Base-by-base conservation (phyloP, 2,888 invertebrate species). In the Eubasilissa splendida region DNA sequence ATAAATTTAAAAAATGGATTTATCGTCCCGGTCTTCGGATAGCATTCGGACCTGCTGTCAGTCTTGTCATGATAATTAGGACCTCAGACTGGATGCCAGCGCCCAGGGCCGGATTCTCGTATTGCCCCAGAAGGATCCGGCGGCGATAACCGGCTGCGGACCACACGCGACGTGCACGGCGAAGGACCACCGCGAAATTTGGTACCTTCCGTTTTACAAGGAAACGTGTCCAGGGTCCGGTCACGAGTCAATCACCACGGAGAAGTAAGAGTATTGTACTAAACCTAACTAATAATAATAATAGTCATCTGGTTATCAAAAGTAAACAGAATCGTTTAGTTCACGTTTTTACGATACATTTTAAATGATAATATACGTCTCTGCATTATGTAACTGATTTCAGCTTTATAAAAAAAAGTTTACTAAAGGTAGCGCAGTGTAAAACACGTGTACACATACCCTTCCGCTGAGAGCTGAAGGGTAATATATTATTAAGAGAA, bases 21-120 rank as follows among this genome's bases (percentile, higher is more conserved):
- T 33, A 33, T 63, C 12, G 31, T 5, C 1, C 5, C 31, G 31
- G 11, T 63, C 63, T 11, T 63, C 63, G 33, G 11, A 10, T 31
- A 33, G 33, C 63, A 12, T 63, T 63, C 63, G 33, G 63, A 33
- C 63, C 12, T 63, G 63, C 63, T 63, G 63, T 63, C 63, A 63
- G 63, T 63, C 5, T n/a, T 63, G 63, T 33, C 22, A 33, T 63
- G 63, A 11, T 63, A 63, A 63, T 63, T 22, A 63, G 63, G 63
- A 63, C 63, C 22, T 63, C 63, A 63, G 33, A 59, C 31, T 63
- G 63, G 63, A 63, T 31, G 33, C 63, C 33, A 42, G 63, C 31
- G 63, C 10, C 63, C 63, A 63, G 63, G 63, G 63, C 63, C 11
- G 11, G 63, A 63, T 63, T 63, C 63, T 22, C 22, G 1, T 4